Base-by-base conservation (phyloP, 1,140 invertebrate species). In the Wasmannia auropunctata region DNA sequence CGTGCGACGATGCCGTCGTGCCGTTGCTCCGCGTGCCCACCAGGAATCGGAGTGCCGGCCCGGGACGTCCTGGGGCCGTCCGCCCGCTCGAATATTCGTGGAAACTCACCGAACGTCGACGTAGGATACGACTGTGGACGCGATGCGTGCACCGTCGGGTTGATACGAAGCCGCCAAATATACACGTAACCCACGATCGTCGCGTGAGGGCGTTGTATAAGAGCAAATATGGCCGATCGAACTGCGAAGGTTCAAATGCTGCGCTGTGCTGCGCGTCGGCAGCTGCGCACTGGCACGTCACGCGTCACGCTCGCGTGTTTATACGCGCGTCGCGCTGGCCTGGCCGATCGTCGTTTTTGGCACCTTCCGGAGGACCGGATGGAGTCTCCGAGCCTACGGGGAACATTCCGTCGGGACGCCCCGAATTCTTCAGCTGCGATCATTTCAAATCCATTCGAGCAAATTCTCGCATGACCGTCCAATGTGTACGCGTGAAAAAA, bases 151-250 rank as follows among this genome's bases (percentile, higher is more conserved):
- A n/a, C 40, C 25, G 19, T 19, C 67, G 16, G 40, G 37, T 34
- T 14, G 19, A 43, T n/a, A 34, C 28, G 14, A 88, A 76, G 60
- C 51, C 51, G 79, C 89, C 37, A 86, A 89, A 79, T 91, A 89
- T 81, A 92, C 91, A 34, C 51, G 92, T 96, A 96, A 96, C 94
- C 95, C 94, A 91, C 89, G 93, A 93, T 94, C 92, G 92, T 94
- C 96, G 95, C 95, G 95, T 95, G 96, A 96, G 96, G 96, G 96
- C 96, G 96, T 96, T 95, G 95, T 95, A 91, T 92, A 94, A 93
- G 93, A 94, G 83, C 72, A 90, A 94, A 94, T 92, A 94, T 94
- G 93, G 93, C 92, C 87, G 91, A 91, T 91, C 86, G 88, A 92
- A 93, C 90, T 90, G 56, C 83, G 62, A 89, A 86, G 87, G 91